Conservation (phyloP, 2,797 vertebrate genomes). For the Gallirallus australis region DNA sequence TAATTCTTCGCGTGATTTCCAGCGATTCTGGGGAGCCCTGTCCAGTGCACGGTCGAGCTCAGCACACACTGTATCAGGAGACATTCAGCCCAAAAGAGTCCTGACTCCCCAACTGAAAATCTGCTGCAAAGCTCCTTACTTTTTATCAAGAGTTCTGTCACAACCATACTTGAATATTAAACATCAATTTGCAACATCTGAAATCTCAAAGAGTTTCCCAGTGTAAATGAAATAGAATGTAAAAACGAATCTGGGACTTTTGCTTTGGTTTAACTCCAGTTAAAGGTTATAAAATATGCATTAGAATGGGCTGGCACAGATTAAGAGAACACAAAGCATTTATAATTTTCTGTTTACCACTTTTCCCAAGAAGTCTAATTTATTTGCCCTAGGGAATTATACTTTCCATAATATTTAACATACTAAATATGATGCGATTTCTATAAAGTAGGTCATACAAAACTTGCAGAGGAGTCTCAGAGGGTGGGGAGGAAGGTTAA, state of each 20-base stretch:
- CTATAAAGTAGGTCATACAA: conserved; percentile 60
- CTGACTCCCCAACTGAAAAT: neutral
- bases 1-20: conserved; percentile 37
- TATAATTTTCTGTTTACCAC: conserved; percentile 59
- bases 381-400: conserved; percentile 46
- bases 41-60: neutral
- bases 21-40: neutral
- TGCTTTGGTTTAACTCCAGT: conserved; percentile 53
- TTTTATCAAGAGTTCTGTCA: neutral
- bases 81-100: neutral
- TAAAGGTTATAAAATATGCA: conserved; percentile 55
- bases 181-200: conserved; percentile 12
- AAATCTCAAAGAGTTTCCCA: conserved; percentile 37
- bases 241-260: neutral
- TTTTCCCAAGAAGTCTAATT: conserved; percentile 65
- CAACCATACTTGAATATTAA: neutral
- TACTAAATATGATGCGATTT: conserved; percentile 61
- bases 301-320: conserved; percentile 58
- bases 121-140: neutral
- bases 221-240: conserved; percentile 30
- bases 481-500: conserved; percentile 51
- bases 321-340: conserved; percentile 61
- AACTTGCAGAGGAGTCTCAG: conserved; percentile 53
- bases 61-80: neutral
- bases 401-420: conserved; percentile 62